phyloP scores from a whole-genome alignment of 2,113 vertebrate genomes.

The Labeo rohita region DNA sequence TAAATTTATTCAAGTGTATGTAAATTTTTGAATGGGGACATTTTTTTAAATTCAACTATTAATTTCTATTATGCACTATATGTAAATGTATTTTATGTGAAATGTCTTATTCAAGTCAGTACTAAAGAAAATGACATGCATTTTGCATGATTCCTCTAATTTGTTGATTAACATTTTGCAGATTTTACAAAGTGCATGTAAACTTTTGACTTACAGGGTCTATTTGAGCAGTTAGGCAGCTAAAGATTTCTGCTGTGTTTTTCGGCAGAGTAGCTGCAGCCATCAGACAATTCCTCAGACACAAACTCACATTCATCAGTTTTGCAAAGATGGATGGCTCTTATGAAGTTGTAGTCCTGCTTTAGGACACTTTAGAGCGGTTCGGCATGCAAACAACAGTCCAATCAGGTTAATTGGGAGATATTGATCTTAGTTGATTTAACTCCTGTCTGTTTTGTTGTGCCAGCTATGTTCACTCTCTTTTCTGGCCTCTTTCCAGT shows the following conservation, averaged over 20 bases:
- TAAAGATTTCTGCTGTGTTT: not conserved
- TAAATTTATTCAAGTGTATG: no score
- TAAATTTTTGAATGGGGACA: no score
- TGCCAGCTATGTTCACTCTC: constrained; percentile 1
- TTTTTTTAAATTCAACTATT: no score
- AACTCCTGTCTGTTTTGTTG: constrained; percentile 37
- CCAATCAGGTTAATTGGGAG: constrained; percentile 49
- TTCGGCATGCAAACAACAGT: constrained; percentile 1
- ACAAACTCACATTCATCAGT: constrained; percentile 24
- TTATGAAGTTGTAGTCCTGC: not conserved
- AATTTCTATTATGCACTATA: no score
- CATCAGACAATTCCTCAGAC: constrained; percentile 1
- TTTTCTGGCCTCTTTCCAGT: not conserved
- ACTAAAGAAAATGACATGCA: no score
- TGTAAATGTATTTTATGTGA: no score
- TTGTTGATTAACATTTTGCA: no score
- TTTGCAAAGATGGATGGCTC: not conserved
- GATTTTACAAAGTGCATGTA: no score
- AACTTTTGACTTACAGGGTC: not conserved
- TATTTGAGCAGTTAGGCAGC: not conserved
- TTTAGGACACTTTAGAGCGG: constrained; percentile 4
- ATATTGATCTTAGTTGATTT: constrained; percentile 34
- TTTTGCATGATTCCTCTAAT: no score
- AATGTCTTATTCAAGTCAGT: no score
- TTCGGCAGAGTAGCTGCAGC: not conserved